These are phyloP conservation scores for Drosophila acutilabella DNA, from an alignment of 2,888 invertebrate species.

Conservation along the genomic window DNA sequence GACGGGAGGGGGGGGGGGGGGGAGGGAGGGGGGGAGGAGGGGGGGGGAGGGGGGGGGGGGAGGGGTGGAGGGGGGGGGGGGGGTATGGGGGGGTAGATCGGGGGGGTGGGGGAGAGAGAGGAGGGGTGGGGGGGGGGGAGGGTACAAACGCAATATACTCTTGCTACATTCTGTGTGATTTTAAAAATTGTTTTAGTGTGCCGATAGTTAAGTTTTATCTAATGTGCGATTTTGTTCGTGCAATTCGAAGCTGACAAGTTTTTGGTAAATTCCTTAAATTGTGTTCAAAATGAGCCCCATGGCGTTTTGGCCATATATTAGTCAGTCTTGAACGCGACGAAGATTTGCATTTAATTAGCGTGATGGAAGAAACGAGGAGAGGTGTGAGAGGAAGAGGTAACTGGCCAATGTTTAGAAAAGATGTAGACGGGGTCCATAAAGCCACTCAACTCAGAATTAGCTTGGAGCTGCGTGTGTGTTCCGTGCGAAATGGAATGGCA, in stretches of 20 bases:
- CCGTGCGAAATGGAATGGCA: conserved; percentile 80
- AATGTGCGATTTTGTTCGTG: conserved; percentile 37
- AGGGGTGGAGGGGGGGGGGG: no score
- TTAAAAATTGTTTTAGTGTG: conserved; percentile 26
- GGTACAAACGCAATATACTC: no score
- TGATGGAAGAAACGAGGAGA: not conserved
- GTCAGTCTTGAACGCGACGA: conserved; percentile 55
- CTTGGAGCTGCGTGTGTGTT: conserved; percentile 75
- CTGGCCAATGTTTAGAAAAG: conserved; percentile 10
- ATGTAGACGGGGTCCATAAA: conserved; percentile 41
- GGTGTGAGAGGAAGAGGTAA: not conserved
- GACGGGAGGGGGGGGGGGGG: no score
- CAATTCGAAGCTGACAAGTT: conserved; percentile 56
- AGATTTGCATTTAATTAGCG: conserved; percentile 80
- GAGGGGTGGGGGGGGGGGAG: no score
- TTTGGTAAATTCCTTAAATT: conserved; percentile 59
- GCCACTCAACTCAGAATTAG: conserved; percentile 37
- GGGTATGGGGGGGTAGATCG: no score
- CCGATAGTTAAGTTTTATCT: conserved; percentile 47
- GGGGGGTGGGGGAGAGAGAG: no score
- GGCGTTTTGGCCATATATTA: conserved; percentile 71
- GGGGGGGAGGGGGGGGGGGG: no score
- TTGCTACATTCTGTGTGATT: conserved; percentile 12
- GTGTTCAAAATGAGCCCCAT: conserved; percentile 70
- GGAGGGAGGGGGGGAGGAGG: no score